Percentiles rank a stretch among this genome's conserved stretches.
Evolutionary conservation across 2,888 invertebrate genomes (phyloP).

Genomic region (Andrena chrysosceles): DNA sequence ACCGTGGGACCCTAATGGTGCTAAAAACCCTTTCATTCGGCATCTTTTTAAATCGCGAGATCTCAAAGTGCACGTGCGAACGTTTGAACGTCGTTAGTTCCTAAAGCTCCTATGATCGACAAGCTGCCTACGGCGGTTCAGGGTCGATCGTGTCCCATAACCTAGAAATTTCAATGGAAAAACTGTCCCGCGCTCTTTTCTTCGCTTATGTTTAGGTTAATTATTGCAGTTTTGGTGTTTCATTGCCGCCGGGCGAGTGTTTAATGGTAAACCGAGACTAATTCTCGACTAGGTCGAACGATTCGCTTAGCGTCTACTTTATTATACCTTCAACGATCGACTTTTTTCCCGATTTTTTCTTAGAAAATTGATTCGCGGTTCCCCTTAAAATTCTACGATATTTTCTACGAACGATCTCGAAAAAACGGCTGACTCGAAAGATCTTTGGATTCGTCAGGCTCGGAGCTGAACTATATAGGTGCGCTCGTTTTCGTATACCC

Average conservation of each 20-base stretch:
- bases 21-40: background rate
- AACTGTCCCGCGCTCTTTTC: conserved; percentile 12
- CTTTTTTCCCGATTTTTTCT: background rate
- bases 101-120: background rate
- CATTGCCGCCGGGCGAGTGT: conserved; percentile 57
- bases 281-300: conserved; percentile 17
- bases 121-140: conserved; percentile 12
- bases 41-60: background rate
- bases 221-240: conserved; percentile 71
- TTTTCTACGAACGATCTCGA: conserved; percentile 18
- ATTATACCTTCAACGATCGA: conserved; percentile 17
- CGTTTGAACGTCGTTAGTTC: background rate
- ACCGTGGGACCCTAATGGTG: background rate
- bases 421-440: conserved; percentile 19
- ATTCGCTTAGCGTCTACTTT: conserved; percentile 23
- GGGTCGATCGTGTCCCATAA: conserved; percentile 5
- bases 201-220: conserved; percentile 50
- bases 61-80: background rate
- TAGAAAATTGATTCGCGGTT: conserved; percentile 47
- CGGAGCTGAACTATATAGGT: conserved; percentile 5
- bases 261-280: conserved; percentile 43
- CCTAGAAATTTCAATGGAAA: conserved; percentile 17
- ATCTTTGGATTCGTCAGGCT: conserved; percentile 2
- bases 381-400: conserved; percentile 33
- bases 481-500: conserved; percentile 30